Percentiles rank a stretch among this genome's conserved stretches.
phyloP scores from a whole-genome alignment of 2,113 vertebrate genomes.

The Etheostoma cragini region DNA sequence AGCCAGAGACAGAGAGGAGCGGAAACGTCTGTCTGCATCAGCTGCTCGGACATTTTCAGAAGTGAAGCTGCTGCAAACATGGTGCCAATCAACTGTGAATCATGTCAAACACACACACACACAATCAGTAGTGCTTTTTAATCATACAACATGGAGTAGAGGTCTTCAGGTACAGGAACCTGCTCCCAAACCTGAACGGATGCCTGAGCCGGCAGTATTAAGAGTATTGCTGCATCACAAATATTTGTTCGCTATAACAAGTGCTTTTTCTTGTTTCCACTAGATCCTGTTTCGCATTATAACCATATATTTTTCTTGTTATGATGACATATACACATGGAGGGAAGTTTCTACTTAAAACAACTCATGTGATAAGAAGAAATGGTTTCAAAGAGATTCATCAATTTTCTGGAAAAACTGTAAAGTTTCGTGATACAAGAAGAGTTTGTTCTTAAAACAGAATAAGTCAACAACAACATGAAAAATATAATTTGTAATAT shows the following conservation, averaged over 20 bases:
- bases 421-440: background rate
- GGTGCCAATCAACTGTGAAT: slow-evolving; percentile 74
- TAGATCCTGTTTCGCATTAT: background rate
- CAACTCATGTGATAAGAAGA: background rate
- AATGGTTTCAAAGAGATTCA: background rate
- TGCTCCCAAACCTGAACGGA: background rate
- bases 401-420: background rate
- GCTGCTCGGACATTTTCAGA: slow-evolving; percentile 16
- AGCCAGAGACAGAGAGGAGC: slow-evolving; percentile 28
- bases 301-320: slow-evolving; percentile 8
- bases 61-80: slow-evolving; percentile 35
- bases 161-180: slow-evolving; percentile 37
- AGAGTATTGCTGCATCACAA: no score
- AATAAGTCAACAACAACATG: background rate
- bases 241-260: no score
- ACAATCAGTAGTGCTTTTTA: slow-evolving; percentile 51
- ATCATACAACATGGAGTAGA: slow-evolving; percentile 10
- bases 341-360: background rate
- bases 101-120: slow-evolving; percentile 29
- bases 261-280: background rate
- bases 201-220: slow-evolving; percentile 1
- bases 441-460: background rate
- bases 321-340: background rate
- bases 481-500: background rate
- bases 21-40: background rate